Evolutionary conservation across 2,113 vertebrate species (phyloP).

Genomic region (Gymnorhina tibicen): DNA sequence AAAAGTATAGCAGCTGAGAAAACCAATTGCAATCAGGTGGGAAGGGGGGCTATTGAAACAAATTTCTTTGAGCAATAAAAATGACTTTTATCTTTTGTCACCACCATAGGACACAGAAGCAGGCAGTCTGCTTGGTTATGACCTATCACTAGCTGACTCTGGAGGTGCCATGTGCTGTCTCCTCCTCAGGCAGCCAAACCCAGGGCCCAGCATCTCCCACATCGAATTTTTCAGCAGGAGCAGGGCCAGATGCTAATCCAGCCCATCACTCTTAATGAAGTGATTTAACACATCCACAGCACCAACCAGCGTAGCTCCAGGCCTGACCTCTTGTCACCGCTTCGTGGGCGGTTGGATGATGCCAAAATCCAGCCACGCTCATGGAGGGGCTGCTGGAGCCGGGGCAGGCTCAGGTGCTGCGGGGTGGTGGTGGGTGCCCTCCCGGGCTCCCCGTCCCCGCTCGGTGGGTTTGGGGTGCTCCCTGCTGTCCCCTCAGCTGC

Average conservation of each 20-base stretch:
- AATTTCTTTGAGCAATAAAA: not conserved
- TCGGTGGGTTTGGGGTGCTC: not conserved
- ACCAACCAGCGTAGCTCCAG: not conserved
- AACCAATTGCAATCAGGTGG: not conserved
- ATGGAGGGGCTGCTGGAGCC: rapidly evolving
- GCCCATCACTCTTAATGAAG: not conserved
- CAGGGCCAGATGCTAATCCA: not conserved
- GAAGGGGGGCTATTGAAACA: not conserved
- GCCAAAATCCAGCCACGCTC: not conserved
- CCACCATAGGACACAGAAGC: not conserved
- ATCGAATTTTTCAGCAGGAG: not conserved
- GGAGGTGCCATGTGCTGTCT: not conserved
- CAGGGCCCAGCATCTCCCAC: not conserved
- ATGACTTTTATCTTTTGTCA: not conserved
- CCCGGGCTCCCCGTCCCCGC: not conserved
- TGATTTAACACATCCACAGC: not conserved
- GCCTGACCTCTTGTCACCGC: not conserved
- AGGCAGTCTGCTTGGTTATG: not conserved
- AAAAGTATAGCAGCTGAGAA: not conserved
- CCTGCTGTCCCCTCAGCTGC: not conserved
- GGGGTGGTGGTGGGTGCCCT: not conserved
- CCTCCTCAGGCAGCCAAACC: not conserved
- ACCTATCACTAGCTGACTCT: not conserved
- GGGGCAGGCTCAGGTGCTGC: not conserved
- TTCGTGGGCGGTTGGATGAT: rapidly evolving